phyloP scores from a whole-genome alignment of 1,140 invertebrate genomes.

The Trinorchestia longiramus region DNA sequence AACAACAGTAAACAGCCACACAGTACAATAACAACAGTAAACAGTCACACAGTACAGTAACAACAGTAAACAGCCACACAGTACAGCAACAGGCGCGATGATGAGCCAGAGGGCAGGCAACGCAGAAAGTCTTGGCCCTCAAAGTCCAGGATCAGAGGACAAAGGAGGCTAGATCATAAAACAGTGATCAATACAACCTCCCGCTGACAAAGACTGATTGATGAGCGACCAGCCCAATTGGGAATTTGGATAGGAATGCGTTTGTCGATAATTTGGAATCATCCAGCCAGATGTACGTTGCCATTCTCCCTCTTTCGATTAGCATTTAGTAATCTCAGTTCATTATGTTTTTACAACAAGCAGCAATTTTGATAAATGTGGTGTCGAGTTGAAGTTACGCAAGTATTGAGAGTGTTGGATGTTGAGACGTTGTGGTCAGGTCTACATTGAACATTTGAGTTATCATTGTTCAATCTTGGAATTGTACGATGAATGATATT shows the following conservation, averaged over 20 bases:
- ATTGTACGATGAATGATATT: too few species aligned
- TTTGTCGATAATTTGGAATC: background rate
- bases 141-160: background rate
- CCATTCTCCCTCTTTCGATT: background rate
- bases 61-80: background rate
- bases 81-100: background rate
- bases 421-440: too few species aligned
- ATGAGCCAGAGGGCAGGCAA: background rate
- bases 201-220: background rate
- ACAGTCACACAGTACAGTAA: background rate
- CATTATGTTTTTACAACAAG: background rate
- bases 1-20: background rate
- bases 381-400: too few species aligned
- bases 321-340: background rate
- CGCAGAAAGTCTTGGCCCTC: background rate
- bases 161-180: background rate
- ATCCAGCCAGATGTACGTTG: background rate
- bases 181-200: constrained; percentile 7
- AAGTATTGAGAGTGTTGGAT: too few species aligned
- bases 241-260: background rate
- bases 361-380: too few species aligned
- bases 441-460: too few species aligned
- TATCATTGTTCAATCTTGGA: too few species aligned
- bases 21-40: background rate
- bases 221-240: background rate